Evolutionary conservation across 1,140 invertebrate genomes (phyloP).

Genomic region (Drosophila quadrilineata): DNA sequence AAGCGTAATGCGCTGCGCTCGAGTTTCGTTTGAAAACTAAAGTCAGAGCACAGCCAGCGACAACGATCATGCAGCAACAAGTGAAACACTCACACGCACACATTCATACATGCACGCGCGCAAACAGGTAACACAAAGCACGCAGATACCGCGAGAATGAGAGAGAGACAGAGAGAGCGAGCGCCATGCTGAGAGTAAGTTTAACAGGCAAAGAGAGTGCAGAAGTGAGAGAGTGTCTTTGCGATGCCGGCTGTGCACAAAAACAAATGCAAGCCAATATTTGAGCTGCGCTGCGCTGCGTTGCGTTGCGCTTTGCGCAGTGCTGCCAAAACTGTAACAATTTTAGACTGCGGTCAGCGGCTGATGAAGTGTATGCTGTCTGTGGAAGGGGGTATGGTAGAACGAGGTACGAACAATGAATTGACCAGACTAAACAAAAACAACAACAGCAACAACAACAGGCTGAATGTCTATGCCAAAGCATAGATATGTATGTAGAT

Average conservation of each 20-base stretch:
- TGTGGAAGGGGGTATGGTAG: not conserved
- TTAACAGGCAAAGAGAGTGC: no score
- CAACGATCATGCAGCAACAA: conserved; percentile 36
- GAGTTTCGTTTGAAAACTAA: conserved; percentile 44
- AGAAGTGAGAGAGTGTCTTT: not conserved
- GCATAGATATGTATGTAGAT: conserved; percentile 3
- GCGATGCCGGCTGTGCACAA: not conserved
- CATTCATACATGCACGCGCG: not conserved
- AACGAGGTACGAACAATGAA: not conserved
- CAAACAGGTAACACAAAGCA: not conserved
- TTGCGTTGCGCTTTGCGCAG: no score
- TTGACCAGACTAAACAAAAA: no score
- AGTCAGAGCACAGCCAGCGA: conserved; percentile 19
- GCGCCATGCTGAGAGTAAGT: not conserved
- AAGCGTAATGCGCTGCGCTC: conserved; percentile 32
- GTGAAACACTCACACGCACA: conserved; percentile 11
- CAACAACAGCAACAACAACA: conserved; percentile 28
- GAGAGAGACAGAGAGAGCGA: not conserved
- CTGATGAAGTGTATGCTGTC: no score
- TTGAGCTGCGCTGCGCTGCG: conserved; percentile 11
- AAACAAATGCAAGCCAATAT: not conserved
- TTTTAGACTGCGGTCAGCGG: no score
- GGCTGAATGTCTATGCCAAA: conserved; percentile 7
- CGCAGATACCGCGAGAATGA: not conserved
- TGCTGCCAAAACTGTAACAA: conserved; percentile 20